These are phyloP conservation scores for Limenitis camilla DNA, from an alignment of 2,888 invertebrate genomes.

Conservation along the genomic window DNA sequence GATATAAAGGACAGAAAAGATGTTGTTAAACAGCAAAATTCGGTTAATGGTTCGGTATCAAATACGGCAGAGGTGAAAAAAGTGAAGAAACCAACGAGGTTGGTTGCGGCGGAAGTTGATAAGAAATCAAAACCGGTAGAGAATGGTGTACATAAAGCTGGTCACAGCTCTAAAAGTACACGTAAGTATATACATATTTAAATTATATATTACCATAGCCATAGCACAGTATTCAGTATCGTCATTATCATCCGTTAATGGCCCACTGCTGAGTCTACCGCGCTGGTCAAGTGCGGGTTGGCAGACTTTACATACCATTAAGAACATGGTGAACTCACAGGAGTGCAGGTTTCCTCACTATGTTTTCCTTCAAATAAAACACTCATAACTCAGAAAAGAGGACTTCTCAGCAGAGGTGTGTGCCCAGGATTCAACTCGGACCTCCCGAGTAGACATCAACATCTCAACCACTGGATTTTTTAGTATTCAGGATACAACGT, in stretches of 20 bases:
- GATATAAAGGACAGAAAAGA: conserved; percentile 61
- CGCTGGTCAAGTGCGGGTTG: too few species aligned
- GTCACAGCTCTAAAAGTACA: conserved; percentile 42
- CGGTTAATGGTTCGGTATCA: conserved; percentile 42
- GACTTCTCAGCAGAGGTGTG: too few species aligned
- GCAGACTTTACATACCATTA: too few species aligned
- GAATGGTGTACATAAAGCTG: conserved; percentile 46
- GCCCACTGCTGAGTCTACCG: conserved; percentile 34
- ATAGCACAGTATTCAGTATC: conserved; percentile 59
- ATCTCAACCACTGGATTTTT: too few species aligned
- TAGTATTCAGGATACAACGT: too few species aligned
- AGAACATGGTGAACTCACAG: too few species aligned
- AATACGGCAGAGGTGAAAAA: conserved; percentile 48
- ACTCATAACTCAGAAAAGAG: too few species aligned
- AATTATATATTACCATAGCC: conserved; percentile 59
- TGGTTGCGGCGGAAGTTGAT: conserved; percentile 46
- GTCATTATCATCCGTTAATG: conserved; percentile 55
- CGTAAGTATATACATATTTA: conserved; percentile 5
- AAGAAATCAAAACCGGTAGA: conserved; percentile 46
- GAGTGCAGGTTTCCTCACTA: too few species aligned
- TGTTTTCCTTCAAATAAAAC: too few species aligned
- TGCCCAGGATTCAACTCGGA: too few species aligned
- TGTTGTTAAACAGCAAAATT: conserved; percentile 53
- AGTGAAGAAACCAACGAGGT: conserved; percentile 49
- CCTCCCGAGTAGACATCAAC: too few species aligned